These are phyloP conservation scores for Belgica antarctica DNA, from an alignment of 2,888 invertebrate genomes.

Conservation along the genomic window DNA sequence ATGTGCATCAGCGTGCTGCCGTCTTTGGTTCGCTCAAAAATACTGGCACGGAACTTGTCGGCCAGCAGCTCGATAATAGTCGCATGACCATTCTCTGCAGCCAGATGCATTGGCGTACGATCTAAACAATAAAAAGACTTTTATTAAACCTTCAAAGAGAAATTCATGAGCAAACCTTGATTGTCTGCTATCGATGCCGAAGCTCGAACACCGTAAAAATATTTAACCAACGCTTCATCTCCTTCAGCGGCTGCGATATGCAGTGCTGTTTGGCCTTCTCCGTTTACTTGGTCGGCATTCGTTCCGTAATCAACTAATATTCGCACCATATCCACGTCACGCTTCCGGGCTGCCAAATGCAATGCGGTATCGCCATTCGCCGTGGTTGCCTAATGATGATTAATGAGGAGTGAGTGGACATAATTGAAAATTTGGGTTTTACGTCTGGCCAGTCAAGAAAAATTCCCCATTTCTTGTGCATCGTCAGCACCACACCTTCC, in stretches of 20 bases:
- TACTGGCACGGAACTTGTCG: constrained; percentile 96
- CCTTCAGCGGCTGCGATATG: constrained; percentile 96
- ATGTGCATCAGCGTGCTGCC: constrained; percentile 99
- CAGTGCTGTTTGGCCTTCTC: constrained; percentile 89
- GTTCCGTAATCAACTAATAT: constrained; percentile 92
- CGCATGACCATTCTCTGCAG: constrained; percentile 96
- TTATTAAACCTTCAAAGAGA: constrained; percentile 23
- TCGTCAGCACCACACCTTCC: not conserved
- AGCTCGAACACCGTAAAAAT: constrained; percentile 91
- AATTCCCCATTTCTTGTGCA: constrained; percentile 43
- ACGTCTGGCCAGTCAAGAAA: constrained; percentile 39
- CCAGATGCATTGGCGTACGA: constrained; percentile 94
- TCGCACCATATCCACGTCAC: constrained; percentile 90
- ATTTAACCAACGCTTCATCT: constrained; percentile 90
- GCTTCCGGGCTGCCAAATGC: constrained; percentile 88
- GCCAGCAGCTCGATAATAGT: constrained; percentile 91
- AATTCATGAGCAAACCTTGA: constrained; percentile 64
- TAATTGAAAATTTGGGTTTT: too few species aligned
- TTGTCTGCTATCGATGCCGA: constrained; percentile 93
- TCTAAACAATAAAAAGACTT: constrained; percentile 58
- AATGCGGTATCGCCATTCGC: constrained; percentile 89
- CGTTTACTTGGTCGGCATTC: constrained; percentile 86
- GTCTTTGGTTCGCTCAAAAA: constrained; percentile 94
- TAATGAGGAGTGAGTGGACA: not conserved
- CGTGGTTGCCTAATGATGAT: constrained; percentile 63